Evolutionary conservation across 2,888 invertebrate genomes (phyloP).

Genomic region (Nymphalis c-album): DNA sequence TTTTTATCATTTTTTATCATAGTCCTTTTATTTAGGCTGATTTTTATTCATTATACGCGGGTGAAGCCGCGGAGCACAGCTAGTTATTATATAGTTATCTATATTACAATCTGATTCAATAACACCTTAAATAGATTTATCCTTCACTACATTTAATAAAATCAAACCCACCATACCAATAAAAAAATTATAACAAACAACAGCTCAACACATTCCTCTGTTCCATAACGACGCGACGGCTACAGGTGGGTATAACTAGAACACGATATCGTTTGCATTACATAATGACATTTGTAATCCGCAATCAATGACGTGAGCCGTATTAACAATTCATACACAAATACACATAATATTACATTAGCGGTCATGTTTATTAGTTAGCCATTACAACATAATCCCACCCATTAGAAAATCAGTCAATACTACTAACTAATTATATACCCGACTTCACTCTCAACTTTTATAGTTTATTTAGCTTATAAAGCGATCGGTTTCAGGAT

Average conservation of each 20-base stretch:
- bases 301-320: slow-evolving; percentile 32
- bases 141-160: no score
- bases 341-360: slow-evolving; percentile 34
- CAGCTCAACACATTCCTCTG: not conserved
- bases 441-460: not conserved
- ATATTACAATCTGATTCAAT: no score
- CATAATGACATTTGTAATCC: slow-evolving; percentile 34
- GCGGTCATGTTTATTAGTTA: slow-evolving; percentile 35
- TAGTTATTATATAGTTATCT: no score
- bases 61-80: no score
- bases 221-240: not conserved
- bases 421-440: not conserved
- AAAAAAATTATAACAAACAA: not conserved
- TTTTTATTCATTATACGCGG: no score
- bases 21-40: no score
- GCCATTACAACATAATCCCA: slow-evolving; percentile 26
- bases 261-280: slow-evolving; percentile 25
- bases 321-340: slow-evolving; percentile 34
- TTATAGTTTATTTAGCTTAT: no score
- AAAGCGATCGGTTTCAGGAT: no score
- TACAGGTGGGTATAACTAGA: slow-evolving; percentile 18
- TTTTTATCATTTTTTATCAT: no score
- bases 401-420: slow-evolving; percentile 29
- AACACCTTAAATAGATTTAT: no score
- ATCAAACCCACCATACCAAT: no score